Conservation (phyloP, 2,888 invertebrate species). For the Lasioglossum villosulum region DNA sequence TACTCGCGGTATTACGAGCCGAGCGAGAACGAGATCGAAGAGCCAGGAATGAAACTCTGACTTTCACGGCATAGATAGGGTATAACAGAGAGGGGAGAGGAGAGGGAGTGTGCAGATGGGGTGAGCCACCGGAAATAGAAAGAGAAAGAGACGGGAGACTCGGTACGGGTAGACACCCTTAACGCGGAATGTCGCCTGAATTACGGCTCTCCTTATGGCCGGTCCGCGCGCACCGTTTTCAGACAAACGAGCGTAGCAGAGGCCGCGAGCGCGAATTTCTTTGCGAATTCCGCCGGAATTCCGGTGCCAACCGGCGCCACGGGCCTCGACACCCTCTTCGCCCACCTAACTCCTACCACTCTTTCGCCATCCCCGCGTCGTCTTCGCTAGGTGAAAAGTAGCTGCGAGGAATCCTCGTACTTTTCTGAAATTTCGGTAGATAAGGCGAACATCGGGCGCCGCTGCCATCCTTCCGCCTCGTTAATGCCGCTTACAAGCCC, state of each 20-base stretch:
- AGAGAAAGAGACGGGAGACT: slow-evolving; percentile 4
- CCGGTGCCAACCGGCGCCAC: slow-evolving; percentile 60
- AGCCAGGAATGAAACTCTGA: slow-evolving; percentile 23
- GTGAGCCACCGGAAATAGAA: not conserved
- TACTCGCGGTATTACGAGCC: not conserved
- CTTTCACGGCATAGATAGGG: not conserved
- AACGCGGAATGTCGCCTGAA: slow-evolving; percentile 70
- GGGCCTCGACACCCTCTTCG: not conserved
- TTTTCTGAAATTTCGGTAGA: slow-evolving; percentile 55
- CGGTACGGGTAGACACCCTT: slow-evolving; percentile 53
- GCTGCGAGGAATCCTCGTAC: slow-evolving; percentile 42
- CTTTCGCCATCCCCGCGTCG: not conserved
- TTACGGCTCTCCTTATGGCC: slow-evolving; percentile 68
- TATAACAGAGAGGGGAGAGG: not conserved
- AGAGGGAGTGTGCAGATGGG: not conserved
- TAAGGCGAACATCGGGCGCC: slow-evolving; percentile 45
- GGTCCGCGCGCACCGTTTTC: slow-evolving; percentile 54
- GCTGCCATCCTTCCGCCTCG: slow-evolving; percentile 52
- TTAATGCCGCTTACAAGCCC: slow-evolving; percentile 58
- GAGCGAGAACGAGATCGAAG: slow-evolving; percentile 9
- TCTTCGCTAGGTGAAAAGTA: slow-evolving; percentile 39
- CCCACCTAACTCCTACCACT: not conserved
- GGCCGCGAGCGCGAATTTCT: slow-evolving; percentile 69
- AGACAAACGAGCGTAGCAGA: slow-evolving; percentile 64
- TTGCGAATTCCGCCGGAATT: slow-evolving; percentile 69